Evolutionary conservation across 2,888 invertebrate species (phyloP), one percentile per base, ranked within the genome.

Genomic region (Apamea monoglypha): DNA sequence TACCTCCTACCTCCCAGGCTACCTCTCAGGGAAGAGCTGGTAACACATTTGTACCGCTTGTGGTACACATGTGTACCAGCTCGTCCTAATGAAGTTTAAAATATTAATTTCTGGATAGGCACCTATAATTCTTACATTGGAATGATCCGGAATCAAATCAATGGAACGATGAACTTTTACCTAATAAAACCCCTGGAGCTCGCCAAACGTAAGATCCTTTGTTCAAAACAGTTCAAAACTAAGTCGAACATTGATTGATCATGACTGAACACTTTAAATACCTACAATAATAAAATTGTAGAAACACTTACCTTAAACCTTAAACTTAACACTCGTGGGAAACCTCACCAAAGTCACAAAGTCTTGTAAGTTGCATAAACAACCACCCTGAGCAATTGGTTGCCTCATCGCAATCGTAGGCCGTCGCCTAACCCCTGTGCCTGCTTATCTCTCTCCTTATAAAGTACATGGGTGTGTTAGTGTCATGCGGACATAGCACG

Each of bases 391-490:
- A 85, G 76, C 80, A 83, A 81, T 84, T 84, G 81, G 75, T 78
- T 86, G 86, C 75, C 66, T 74, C 66, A 44, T 29, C 66, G 81
- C 78, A 87, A 83, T 86, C 82, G 81, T 64, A 71, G 56, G 66
- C 81, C 81, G 82, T 78, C 79, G 50, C 32, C 77, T 85, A 88
- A 88, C 86, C 82, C 47, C 71, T 68, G 76, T 74, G 80, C 66
- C 67, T 78, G 68, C 68, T 82, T 89, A 89, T 89, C 89, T 89
- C 70, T 40, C 68, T 81, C 89, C 89, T 79, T 88, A 85, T 84
- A 85, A 68, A 78, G 85, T 82, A 82, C 85, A 85, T 80, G 85
- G 84, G 80, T 84, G 79, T 85, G 89, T 87, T 78, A 73, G 75
- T 83, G 85, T 89, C 83, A 80, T 69, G 63, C 40, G 67, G 82